These are phyloP conservation scores for Gorilla gorilla DNA, from an alignment of 2,113 vertebrate genomes.

Conservation along the genomic window DNA sequence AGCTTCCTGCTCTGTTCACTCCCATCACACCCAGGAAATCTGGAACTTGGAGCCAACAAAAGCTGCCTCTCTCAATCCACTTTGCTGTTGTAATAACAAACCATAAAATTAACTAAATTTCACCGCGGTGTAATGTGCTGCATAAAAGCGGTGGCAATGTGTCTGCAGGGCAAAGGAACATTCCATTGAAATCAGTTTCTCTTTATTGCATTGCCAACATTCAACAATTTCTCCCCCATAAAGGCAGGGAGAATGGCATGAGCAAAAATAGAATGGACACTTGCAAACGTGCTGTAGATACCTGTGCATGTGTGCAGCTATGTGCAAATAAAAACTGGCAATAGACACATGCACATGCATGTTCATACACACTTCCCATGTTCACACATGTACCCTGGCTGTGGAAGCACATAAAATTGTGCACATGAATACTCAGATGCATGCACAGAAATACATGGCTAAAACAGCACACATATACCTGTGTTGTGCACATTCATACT, in stretches of 20 bases:
- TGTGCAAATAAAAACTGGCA: not conserved
- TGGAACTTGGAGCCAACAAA: conserved; percentile 69
- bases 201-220: conserved; percentile 58
- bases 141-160: conserved; percentile 71
- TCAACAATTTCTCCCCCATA: conserved; percentile 19
- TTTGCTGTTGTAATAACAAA: conserved; percentile 60
- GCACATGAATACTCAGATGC: not conserved
- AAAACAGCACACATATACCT: not conserved
- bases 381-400: not conserved
- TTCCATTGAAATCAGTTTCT: conserved; percentile 59
- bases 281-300: not conserved
- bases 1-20: not conserved
- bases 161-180: conserved; percentile 63
- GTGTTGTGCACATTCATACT: not conserved
- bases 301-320: not conserved
- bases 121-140: conserved; percentile 54
- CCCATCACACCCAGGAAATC: conserved; percentile 76
- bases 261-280: not conserved
- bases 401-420: not conserved
- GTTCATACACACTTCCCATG: not conserved
- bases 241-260: not conserved
- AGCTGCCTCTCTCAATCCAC: conserved; percentile 34
- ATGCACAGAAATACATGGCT: not conserved
- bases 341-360: no score
- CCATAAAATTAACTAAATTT: conserved; percentile 73